Evolutionary conservation across 2,113 vertebrate species (phyloP), one percentile per base, ranked within the genome.

Genomic region (Panthera tigris): DNA sequence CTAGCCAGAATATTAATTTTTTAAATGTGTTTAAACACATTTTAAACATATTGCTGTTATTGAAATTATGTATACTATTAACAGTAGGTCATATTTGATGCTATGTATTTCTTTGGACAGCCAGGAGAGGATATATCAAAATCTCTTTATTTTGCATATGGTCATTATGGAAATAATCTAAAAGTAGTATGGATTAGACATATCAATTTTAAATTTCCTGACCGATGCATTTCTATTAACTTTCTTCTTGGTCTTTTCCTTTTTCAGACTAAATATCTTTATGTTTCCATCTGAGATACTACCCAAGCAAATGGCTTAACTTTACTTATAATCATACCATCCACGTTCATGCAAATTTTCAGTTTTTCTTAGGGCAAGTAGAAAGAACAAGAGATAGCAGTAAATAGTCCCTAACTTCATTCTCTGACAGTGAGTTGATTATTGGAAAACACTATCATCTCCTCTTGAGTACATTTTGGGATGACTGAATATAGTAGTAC

Each of bases 1-100:
- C 61, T 87, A 97, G 89, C 21, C 81, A 93, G 48, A 92, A 91
- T 97, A 97, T 91, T 95, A 97, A 78, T 66, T 95, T 97, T 96
- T 91, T 97, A 61, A 61, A 61, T 61, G 21, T 61, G 57, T 23
- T 61, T 61, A 61, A 57, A 57, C 1, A 57, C 55, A 57, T 57
- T 21, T 57, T 57, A 57, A 61, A 61, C 57, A 23, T 21, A 61
- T 61, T 23, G 21, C 1, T 57, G 57, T 87, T 95, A 96, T 52
- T 95, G 89, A 98, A 87, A 95, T 90, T 89, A 94, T 0, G 4
- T 89, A 95, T 61, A 76, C 81, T 97, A 95, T 86, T 97, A 95
- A 87, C 0, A 88, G 10, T 16, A 11, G 84, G 36, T 66, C 87
- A 87, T 66, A 94, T 95, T 63, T 94, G 85, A 97, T 66, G 63